phyloP scores from a whole-genome alignment of 2,113 vertebrate species.

The Albula goreensis region DNA sequence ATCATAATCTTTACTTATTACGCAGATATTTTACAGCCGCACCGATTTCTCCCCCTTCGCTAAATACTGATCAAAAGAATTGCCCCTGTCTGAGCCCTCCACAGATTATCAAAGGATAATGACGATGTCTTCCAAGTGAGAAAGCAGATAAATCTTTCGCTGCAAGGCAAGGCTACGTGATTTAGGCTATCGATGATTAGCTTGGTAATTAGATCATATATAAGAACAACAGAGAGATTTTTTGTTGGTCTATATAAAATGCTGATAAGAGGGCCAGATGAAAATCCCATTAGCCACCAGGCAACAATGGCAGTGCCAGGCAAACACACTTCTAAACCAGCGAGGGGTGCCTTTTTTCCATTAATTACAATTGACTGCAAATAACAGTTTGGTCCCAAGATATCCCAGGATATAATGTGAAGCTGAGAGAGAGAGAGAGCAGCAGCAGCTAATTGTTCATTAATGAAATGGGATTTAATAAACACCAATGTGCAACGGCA shows the following conservation, averaged over 20 bases:
- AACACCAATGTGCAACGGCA: not conserved
- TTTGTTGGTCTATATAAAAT: slow-evolving; percentile 44
- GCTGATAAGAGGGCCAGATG: slow-evolving; percentile 40
- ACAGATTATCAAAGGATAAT: slow-evolving; percentile 12
- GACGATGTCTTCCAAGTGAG: slow-evolving; percentile 9
- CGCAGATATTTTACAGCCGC: not conserved
- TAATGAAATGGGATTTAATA: slow-evolving; percentile 9
- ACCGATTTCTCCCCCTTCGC: not conserved
- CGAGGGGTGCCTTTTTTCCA: not conserved
- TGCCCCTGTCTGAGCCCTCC: not conserved
- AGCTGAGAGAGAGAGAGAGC: not conserved
- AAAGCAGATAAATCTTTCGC: slow-evolving; percentile 12
- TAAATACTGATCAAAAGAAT: not conserved
- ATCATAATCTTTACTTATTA: not conserved
- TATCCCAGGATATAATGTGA: not conserved
- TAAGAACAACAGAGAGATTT: slow-evolving; percentile 49
- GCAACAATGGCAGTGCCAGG: not conserved
- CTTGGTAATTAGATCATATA: slow-evolving; percentile 56
- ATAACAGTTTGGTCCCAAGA: not conserved
- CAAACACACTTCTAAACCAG: not conserved
- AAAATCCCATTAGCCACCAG: slow-evolving; percentile 11
- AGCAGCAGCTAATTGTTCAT: not conserved
- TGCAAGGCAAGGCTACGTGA: slow-evolving; percentile 32
- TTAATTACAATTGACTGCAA: slow-evolving; percentile 9
- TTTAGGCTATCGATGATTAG: slow-evolving; percentile 50